Conservation (phyloP, 2,113 vertebrate species). For the Cavia aperea region DNA sequence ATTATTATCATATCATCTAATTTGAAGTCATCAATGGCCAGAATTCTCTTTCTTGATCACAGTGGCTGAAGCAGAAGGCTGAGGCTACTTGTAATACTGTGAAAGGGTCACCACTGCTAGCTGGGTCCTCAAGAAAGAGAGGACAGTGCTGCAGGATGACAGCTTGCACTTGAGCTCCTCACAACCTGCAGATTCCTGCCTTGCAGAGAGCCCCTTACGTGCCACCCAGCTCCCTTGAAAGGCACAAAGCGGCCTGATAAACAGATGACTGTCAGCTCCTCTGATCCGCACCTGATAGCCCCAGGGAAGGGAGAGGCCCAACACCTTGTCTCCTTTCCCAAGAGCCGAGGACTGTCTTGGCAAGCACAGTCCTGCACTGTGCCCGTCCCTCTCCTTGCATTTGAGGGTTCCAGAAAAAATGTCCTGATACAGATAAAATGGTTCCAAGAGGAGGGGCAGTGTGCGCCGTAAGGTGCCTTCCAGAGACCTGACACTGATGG, state of each 20-base stretch:
- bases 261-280: conserved; percentile 58
- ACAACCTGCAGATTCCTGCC: conserved; percentile 25
- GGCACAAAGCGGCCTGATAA: conserved; percentile 34
- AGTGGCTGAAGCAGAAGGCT: not conserved
- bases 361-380: conserved; percentile 47
- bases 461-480: not conserved
- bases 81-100: not conserved
- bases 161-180: not conserved
- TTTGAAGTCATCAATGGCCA: conserved; percentile 34
- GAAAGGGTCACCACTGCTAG: not conserved
- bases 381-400: not conserved
- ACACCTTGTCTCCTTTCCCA: not conserved
- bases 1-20: not conserved
- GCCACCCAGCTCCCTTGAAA: conserved; percentile 4
- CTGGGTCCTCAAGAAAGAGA: not conserved
- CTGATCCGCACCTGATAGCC: conserved; percentile 66
- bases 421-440: conserved; percentile 32
- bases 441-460: not conserved
- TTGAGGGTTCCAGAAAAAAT: conserved; percentile 24
- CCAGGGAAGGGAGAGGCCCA: conserved; percentile 57
- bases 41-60: conserved; percentile 26
- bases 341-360: conserved; percentile 10
- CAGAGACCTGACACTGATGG: not conserved
- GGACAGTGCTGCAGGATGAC: not conserved
- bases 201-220: conserved; percentile 28